These are phyloP conservation scores for Peromyscus polionotus DNA, from an alignment of 2,113 vertebrate genomes.

Conservation along the genomic window DNA sequence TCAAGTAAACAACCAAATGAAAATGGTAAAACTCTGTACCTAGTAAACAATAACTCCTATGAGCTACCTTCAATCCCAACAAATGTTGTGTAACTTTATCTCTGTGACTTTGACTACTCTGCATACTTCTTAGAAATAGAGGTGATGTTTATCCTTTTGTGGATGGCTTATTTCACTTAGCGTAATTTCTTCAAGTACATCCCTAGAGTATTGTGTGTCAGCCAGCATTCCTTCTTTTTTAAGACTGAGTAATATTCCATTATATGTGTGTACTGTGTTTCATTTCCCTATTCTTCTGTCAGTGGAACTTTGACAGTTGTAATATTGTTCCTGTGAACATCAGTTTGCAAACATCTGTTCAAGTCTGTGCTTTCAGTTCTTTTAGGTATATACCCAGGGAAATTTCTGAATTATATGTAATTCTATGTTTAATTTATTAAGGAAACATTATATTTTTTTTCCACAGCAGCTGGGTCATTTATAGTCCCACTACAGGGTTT, in stretches of 20 bases:
- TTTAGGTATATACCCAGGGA: neutral
- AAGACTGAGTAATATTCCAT: neutral
- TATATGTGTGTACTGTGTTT: neutral
- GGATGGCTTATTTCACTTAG: conserved; percentile 23
- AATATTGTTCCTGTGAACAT: neutral
- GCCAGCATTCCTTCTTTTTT: neutral
- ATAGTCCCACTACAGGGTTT: neutral
- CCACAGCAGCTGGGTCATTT: neutral
- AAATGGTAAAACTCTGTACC: neutral
- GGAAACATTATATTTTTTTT: neutral
- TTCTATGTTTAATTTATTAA: conserved; percentile 16
- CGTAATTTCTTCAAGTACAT: neutral
- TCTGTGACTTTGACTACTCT: neutral
- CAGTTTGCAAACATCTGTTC: neutral
- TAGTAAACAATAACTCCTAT: neutral
- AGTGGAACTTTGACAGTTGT: neutral
- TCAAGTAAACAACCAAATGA: neutral
- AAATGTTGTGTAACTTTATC: neutral
- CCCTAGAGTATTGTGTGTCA: neutral
- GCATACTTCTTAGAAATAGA: neutral
- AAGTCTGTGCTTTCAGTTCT: neutral
- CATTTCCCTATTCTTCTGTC: neutral
- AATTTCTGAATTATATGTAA: neutral
- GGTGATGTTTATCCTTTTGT: conserved; percentile 26
- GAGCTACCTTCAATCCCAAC: neutral